Conservation (phyloP, 2,797 vertebrate species). For the Iguana delicatissima region DNA sequence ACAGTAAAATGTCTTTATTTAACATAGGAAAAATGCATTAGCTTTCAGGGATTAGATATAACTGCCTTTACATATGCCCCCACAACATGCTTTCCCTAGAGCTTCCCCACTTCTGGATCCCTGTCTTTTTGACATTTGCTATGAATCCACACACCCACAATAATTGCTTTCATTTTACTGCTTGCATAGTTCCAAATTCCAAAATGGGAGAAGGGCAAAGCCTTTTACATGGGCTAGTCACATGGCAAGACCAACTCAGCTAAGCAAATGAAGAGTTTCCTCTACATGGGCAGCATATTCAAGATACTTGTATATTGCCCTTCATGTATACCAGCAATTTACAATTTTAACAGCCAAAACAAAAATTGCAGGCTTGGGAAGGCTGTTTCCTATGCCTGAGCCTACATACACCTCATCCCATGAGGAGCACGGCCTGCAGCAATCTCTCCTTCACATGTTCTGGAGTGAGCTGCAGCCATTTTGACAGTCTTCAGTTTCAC, state of each 20-base stretch:
- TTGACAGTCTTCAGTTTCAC: neutral
- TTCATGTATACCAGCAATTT: conserved; percentile 5
- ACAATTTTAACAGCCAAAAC: conserved; percentile 11
- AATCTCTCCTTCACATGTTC: neutral
- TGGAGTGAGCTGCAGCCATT: neutral
- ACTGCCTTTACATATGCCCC: neutral
- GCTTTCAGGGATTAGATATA: neutral
- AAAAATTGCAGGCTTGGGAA: neutral
- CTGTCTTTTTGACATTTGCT: neutral
- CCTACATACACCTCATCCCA: neutral
- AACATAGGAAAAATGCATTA: conserved; percentile 7
- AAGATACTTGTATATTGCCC: conserved; percentile 13
- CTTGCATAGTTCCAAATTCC: neutral
- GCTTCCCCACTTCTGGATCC: neutral
- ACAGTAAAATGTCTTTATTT: conserved; percentile 26
- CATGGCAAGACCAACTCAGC: neutral
- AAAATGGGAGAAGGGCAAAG: neutral
- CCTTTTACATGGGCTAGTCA: neutral
- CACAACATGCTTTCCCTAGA: neutral
- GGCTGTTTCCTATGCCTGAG: neutral
- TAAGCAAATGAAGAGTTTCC: neutral
- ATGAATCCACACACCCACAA: neutral
- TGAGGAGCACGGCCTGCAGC: too few relatives aligned
- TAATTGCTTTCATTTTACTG: neutral
- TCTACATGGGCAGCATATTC: neutral